phyloP scores from a whole-genome alignment of 2,888 invertebrate species.

The Scaptomyza cyrtandrae region DNA sequence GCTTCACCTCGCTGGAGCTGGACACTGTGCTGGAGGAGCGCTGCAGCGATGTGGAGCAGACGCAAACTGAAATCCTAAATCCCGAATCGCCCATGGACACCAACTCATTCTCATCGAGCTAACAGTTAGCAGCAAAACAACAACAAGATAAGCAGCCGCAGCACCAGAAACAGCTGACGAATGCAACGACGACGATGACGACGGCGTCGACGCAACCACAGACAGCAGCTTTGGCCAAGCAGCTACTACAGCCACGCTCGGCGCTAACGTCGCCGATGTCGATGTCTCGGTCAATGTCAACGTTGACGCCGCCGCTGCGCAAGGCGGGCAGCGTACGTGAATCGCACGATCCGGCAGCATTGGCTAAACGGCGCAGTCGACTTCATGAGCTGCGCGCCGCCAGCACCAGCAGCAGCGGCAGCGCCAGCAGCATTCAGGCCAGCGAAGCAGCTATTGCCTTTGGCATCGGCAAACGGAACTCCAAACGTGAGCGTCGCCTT shows the following conservation, averaged over 20 bases:
- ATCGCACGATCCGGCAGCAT: constrained; percentile 43
- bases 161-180: constrained; percentile 15
- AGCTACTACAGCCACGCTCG: constrained; percentile 3
- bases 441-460: constrained; percentile 58
- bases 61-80: constrained; percentile 85
- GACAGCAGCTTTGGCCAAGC: background rate
- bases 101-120: constrained; percentile 80
- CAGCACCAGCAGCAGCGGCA: constrained; percentile 45
- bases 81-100: constrained; percentile 84
- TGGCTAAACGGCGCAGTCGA: constrained; percentile 70
- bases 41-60: constrained; percentile 91
- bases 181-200: constrained; percentile 12
- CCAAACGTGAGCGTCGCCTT: constrained; percentile 44
- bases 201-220: constrained; percentile 1
- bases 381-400: constrained; percentile 63
- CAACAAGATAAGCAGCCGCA: constrained; percentile 45
- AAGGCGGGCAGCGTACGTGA: constrained; percentile 70
- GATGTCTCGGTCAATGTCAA: constrained; percentile 4
- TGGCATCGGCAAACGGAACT: constrained; percentile 46
- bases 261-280: constrained; percentile 1
- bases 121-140: constrained; percentile 73
- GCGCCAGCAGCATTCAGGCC: constrained; percentile 43
- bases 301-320: constrained; percentile 61
- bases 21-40: constrained; percentile 95
- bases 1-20: constrained; percentile 91